Conservation (phyloP, 2,888 invertebrate genomes). For the Eurois occulta region DNA sequence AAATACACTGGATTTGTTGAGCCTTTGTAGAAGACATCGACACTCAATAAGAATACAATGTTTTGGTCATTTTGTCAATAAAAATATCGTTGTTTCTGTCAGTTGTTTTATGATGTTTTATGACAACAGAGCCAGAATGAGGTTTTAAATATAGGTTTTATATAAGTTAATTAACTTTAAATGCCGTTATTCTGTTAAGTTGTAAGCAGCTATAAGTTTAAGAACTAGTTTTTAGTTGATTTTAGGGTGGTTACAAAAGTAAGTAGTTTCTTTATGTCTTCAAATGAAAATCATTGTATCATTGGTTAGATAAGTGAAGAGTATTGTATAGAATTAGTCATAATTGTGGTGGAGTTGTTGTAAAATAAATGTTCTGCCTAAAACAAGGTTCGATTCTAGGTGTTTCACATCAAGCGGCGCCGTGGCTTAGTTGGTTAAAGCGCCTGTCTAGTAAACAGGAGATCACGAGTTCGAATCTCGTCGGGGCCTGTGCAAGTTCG, state of each 20-base stretch:
- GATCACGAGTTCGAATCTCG: conserved; percentile 89
- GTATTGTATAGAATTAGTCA: background rate
- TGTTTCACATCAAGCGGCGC: conserved; percentile 70
- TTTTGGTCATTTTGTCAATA: background rate
- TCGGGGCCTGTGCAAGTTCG: conserved; percentile 80
- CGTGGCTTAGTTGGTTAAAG: conserved; percentile 90
- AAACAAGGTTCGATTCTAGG: background rate
- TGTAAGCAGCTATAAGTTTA: background rate
- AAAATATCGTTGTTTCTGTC: background rate
- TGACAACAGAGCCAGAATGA: background rate
- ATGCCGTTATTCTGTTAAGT: background rate
- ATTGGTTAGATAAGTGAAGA: background rate
- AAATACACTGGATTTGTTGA: conserved; percentile 6
- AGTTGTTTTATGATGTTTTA: background rate
- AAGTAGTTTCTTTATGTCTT: background rate
- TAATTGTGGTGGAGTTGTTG: background rate
- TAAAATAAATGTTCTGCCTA: background rate
- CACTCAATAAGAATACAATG: background rate
- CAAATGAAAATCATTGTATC: background rate
- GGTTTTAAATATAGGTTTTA: background rate
- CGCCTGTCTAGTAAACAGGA: conserved; percentile 90
- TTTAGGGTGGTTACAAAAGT: background rate
- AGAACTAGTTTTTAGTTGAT: background rate
- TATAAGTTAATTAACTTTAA: too few species aligned
- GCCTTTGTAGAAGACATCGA: background rate